Percentiles rank a stretch among this genome's conserved stretches.
These are phyloP conservation scores for Brotula barbata DNA, from an alignment of 2,797 vertebrate genomes.

Conservation along the genomic window DNA sequence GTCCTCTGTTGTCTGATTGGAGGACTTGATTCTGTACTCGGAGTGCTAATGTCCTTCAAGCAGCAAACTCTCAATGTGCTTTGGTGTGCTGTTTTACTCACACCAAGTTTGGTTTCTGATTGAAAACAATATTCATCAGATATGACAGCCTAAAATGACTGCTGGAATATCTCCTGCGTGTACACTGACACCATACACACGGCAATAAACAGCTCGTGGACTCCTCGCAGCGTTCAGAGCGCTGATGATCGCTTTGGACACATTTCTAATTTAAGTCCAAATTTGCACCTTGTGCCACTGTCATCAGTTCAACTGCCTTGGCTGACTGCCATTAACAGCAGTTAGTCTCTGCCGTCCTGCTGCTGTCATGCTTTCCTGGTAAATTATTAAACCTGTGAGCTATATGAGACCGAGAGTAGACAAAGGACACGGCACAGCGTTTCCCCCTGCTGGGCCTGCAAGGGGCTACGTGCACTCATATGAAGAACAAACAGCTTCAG, in stretches of 20 bases:
- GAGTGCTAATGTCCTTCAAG: conserved; percentile 33
- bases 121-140: no score
- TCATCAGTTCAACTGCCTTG: conserved; percentile 6
- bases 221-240: conserved; percentile 1
- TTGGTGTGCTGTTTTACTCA: no score
- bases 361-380: conserved; percentile 26
- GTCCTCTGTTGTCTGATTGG: conserved; percentile 3
- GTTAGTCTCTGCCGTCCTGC: conserved; percentile 6
- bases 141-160: no score
- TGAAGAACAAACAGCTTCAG: neutral
- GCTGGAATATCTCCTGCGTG: no score
- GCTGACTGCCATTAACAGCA: conserved; percentile 15
- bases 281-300: no score
- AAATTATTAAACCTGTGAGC: conserved; percentile 51
- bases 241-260: neutral
- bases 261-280: neutral
- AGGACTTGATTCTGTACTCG: conserved; percentile 9
- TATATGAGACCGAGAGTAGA: no score
- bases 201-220: neutral
- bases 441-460: conserved; percentile 29
- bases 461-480: no score
- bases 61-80: conserved; percentile 16
- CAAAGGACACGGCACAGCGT: no score
- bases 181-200: neutral
- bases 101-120: no score